These are phyloP conservation scores for Syngnathus acus DNA, from an alignment of 2,797 vertebrate species.

Conservation along the genomic window DNA sequence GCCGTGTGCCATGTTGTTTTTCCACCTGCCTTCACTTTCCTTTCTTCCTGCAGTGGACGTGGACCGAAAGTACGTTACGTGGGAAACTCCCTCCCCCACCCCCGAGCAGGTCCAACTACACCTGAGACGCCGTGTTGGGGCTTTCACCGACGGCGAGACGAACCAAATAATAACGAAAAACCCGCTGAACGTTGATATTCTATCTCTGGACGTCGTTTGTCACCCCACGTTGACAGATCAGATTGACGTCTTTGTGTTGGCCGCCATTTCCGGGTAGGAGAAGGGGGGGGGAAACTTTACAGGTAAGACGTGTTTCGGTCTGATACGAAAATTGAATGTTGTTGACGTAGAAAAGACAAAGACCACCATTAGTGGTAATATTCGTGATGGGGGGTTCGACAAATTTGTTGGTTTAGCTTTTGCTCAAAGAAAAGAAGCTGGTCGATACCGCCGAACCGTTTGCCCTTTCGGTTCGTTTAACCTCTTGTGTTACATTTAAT, in stretches of 20 bases:
- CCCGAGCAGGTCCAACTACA: conserved; percentile 2
- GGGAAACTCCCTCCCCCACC: neutral
- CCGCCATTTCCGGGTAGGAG: conserved; percentile 56
- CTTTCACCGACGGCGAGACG: neutral
- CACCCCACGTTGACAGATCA: neutral
- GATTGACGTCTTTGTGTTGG: conserved; percentile 42
- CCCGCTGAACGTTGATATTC: neutral
- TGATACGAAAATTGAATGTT: neutral
- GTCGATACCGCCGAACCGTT: neutral
- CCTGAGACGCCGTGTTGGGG: neutral
- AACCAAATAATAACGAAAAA: neutral
- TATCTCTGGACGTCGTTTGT: neutral
- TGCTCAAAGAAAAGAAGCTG: neutral
- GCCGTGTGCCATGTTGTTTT: neutral
- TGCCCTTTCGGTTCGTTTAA: neutral
- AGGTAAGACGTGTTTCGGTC: conserved; percentile 74
- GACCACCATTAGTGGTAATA: neutral
- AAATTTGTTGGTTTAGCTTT: conserved; percentile 7
- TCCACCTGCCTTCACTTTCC: neutral
- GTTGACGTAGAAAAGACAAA: accelerated
- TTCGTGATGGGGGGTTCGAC: neutral
- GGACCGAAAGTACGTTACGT: neutral
- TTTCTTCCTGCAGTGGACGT: neutral
- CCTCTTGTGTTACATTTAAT: neutral
- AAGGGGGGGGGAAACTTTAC: conserved; percentile 40